Percentiles rank a stretch among this genome's conserved stretches.
These are phyloP conservation scores for Etheostoma nigrum DNA, from an alignment of 2,797 vertebrate genomes.

Conservation along the genomic window DNA sequence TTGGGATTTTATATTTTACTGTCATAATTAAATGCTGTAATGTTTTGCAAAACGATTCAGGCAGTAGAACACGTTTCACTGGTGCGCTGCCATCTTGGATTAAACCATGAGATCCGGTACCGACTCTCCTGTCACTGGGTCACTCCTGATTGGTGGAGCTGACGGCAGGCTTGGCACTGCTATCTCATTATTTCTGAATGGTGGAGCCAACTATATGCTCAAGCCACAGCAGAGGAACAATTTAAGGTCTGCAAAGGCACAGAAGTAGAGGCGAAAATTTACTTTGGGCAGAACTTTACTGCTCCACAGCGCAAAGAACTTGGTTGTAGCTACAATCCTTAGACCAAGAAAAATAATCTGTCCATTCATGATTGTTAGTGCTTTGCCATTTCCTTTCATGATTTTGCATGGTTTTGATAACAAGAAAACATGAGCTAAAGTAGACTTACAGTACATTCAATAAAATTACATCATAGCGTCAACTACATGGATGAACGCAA, in stretches of 20 bases:
- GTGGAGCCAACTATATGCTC: conserved; percentile 8
- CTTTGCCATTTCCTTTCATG: conserved; percentile 30
- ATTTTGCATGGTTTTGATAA: conserved; percentile 34
- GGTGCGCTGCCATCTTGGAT: conserved; percentile 19
- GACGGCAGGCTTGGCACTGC: conserved; percentile 43
- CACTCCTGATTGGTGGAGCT: conserved; percentile 37
- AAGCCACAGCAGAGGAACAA: conserved; percentile 42
- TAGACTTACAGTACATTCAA: conserved; percentile 1
- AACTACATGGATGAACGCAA: background rate
- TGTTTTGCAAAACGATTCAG: background rate
- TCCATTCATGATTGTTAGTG: conserved; percentile 12
- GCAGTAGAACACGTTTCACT: conserved; percentile 26
- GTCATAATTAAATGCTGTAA: conserved; percentile 7
- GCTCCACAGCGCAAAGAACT: conserved; percentile 6
- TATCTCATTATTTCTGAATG: conserved; percentile 58
- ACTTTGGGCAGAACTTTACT: conserved; percentile 38
- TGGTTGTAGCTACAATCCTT: conserved; percentile 16
- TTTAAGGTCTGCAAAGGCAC: conserved; percentile 43
- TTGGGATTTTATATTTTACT: background rate
- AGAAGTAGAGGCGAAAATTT: conserved; percentile 37
- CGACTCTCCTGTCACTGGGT: conserved; percentile 30
- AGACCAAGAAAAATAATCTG: conserved; percentile 50
- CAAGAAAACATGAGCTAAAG: conserved; percentile 13
- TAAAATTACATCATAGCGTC: conserved; percentile 34
- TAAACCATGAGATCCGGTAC: conserved; percentile 6